Conservation (phyloP, 2,888 invertebrate species). For the Drosophila yooni region DNA sequence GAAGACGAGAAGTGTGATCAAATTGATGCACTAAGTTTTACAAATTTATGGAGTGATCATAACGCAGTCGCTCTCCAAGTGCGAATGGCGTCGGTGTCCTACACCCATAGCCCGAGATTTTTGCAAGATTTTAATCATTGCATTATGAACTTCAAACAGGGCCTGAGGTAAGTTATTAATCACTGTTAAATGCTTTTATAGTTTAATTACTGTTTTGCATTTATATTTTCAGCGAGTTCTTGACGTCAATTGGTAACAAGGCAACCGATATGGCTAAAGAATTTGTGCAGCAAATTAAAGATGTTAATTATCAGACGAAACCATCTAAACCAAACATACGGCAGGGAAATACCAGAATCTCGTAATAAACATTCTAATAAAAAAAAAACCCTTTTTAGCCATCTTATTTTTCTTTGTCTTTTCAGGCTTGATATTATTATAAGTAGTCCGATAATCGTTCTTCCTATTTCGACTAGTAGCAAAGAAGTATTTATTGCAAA, state of each 20-base stretch:
- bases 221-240: conserved; percentile 88
- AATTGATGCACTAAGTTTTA: conserved; percentile 84
- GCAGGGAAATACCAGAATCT: conserved; percentile 35
- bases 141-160: conserved; percentile 95
- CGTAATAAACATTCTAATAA: conserved; percentile 39
- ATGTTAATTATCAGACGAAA: conserved; percentile 53
- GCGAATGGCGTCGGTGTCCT: conserved; percentile 95
- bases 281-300: conserved; percentile 89
- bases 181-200: background rate
- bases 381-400: background rate
- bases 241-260: conserved; percentile 93
- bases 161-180: conserved; percentile 84
- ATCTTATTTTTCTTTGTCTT: background rate
- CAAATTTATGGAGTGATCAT: conserved; percentile 81
- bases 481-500: conserved; percentile 95
- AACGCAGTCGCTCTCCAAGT: conserved; percentile 80
- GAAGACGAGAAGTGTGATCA: conserved; percentile 74
- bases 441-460: conserved; percentile 95
- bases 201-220: background rate
- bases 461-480: conserved; percentile 92
- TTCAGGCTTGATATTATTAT: conserved; percentile 90
- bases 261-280: conserved; percentile 97
- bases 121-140: conserved; percentile 94
- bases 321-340: conserved; percentile 32
- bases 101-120: conserved; percentile 95